A percentile compares a stretch with the other conserved stretches of the same genome.
These are phyloP conservation scores for Lobophora halterata DNA, from an alignment of 2,888 invertebrate genomes.

Conservation along the genomic window DNA sequence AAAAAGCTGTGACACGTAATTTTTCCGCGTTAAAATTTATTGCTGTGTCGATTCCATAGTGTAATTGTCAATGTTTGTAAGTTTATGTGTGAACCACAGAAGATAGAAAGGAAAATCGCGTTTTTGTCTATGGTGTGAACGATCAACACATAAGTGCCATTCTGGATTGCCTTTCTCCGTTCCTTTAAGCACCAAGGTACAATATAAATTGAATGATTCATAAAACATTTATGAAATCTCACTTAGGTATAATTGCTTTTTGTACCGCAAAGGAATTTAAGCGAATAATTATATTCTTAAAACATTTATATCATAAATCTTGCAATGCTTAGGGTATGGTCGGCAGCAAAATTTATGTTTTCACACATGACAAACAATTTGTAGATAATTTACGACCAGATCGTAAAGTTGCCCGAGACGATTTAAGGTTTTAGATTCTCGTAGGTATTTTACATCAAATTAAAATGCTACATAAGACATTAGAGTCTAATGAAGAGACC, in stretches of 20 bases:
- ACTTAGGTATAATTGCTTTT: conserved; percentile 35
- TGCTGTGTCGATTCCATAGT: too few relatives aligned
- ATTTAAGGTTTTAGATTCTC: too few relatives aligned
- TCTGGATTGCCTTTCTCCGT: neutral
- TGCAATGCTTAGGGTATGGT: conserved; percentile 38
- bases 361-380: conserved; percentile 9
- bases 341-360: conserved; percentile 25
- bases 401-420: conserved; percentile 4
- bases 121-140: too few relatives aligned
- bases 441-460: too few relatives aligned
- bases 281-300: conserved; percentile 16
- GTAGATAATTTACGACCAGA: conserved; percentile 11
- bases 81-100: too few relatives aligned
- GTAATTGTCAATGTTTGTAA: too few relatives aligned
- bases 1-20: too few relatives aligned
- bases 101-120: too few relatives aligned
- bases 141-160: too few relatives aligned
- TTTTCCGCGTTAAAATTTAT: too few relatives aligned
- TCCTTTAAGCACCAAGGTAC: conserved; percentile 12
- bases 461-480: too few relatives aligned
- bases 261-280: conserved; percentile 35
- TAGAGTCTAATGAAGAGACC: too few relatives aligned
- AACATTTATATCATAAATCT: conserved; percentile 41
- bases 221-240: conserved; percentile 35
- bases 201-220: conserved; percentile 20